A percentile compares a stretch with the other conserved stretches of the same genome.
phyloP scores from a whole-genome alignment of 2,113 vertebrate species.

The Chloropsis cyanopogon region DNA sequence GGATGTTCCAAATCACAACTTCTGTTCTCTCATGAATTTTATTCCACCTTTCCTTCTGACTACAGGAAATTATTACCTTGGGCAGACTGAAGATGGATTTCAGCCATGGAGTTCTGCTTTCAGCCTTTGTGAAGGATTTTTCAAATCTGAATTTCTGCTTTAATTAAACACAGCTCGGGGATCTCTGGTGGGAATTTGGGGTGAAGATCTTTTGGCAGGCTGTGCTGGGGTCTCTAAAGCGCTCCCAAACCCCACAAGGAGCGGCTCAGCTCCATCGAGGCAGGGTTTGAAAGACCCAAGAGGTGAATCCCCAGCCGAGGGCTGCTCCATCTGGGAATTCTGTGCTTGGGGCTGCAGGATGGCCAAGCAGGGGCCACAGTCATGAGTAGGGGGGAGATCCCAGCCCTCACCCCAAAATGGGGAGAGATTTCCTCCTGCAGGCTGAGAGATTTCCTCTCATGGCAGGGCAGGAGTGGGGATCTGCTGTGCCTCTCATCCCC shows the following conservation, averaged over 20 bases:
- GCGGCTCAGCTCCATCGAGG: neutral
- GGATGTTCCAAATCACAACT: neutral
- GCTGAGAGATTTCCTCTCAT: no score
- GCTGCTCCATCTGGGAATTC: neutral
- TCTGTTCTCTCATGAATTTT: neutral
- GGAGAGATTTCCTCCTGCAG: neutral
- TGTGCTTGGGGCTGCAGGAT: neutral
- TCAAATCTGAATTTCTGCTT: neutral
- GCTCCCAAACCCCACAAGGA: neutral
- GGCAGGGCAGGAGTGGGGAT: no score
- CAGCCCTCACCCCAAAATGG: rapidly evolving
- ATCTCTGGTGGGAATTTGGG: neutral
- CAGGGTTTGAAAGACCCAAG: neutral
- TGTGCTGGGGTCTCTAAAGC: neutral
- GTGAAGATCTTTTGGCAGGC: neutral
- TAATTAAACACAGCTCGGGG: neutral
- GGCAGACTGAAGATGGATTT: neutral
- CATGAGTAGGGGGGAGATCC: neutral
- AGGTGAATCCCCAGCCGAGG: neutral
- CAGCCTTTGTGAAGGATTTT: neutral
- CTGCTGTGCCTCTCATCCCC: neutral
- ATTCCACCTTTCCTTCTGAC: neutral
- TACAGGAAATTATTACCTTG: neutral
- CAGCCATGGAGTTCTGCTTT: neutral
- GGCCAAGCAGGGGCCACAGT: neutral